Evolutionary conservation across 2,888 invertebrate genomes (phyloP).

Genomic region (Quadroppia sp.): DNA sequence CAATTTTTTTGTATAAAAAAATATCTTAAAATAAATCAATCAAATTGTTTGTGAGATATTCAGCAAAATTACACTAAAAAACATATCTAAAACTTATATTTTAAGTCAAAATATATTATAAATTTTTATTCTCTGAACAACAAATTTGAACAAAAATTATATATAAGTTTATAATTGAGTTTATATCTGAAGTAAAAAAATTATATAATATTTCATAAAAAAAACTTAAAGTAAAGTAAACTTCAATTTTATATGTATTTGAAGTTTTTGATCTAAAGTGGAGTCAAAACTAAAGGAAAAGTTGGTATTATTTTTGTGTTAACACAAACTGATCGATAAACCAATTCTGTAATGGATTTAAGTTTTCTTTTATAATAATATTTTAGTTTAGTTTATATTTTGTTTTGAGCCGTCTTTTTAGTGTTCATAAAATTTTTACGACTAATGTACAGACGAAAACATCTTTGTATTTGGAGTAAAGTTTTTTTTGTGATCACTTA

Average conservation of each 20-base stretch:
- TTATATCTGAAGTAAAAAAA: background rate
- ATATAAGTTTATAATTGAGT: background rate
- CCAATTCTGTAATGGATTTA: constrained; percentile 22
- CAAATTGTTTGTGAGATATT: background rate
- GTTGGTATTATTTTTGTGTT: background rate
- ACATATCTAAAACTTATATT: background rate
- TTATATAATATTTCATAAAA: background rate
- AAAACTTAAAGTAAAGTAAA: background rate
- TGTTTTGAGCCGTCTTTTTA: background rate
- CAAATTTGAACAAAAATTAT: background rate
- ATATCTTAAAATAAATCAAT: background rate
- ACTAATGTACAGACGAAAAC: background rate
- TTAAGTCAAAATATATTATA: background rate
- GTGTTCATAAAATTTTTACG: constrained; percentile 12
- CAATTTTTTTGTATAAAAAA: too few species aligned
- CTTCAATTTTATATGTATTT: constrained; percentile 22
- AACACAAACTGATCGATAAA: constrained; percentile 7
- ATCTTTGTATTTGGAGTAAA: background rate
- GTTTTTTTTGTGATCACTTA: background rate
- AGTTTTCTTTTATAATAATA: background rate
- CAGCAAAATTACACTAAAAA: too few species aligned
- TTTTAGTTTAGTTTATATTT: background rate
- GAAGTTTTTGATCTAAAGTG: background rate
- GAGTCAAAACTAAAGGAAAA: background rate
- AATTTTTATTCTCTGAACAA: too few species aligned